phyloP scores from a whole-genome alignment of 2,797 vertebrate genomes.

The Pseudotriccus pelzelni region DNA sequence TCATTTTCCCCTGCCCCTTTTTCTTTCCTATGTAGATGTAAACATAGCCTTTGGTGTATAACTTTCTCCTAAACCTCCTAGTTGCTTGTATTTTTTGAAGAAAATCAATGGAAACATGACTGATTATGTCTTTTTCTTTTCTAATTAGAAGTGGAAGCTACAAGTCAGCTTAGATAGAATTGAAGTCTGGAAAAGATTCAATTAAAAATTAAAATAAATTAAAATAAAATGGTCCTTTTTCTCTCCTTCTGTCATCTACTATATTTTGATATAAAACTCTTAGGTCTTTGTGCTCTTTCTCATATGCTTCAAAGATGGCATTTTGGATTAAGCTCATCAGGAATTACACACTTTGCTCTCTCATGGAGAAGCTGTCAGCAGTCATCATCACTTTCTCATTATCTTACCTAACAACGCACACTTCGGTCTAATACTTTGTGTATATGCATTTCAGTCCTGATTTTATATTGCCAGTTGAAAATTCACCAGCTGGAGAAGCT shows the following conservation, averaged over 20 bases:
- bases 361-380: neutral
- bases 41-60: neutral
- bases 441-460: neutral
- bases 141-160: neutral
- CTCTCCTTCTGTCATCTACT: neutral
- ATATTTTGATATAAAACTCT: neutral
- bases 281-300: neutral
- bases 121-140: neutral
- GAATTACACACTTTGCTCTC: neutral
- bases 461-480: neutral
- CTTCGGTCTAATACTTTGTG: neutral
- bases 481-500: neutral
- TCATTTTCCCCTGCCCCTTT: neutral
- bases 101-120: neutral
- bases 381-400: neutral
- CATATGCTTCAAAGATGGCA: neutral
- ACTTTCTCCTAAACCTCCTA: neutral
- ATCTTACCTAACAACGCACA: neutral
- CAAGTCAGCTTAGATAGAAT: neutral
- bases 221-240: neutral
- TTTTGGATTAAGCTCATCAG: neutral
- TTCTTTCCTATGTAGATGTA: neutral
- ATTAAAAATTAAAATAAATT: neutral
- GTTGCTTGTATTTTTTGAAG: neutral
- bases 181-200: neutral